Evolutionary conservation across 2,797 vertebrate species (phyloP), one percentile per base, ranked within the genome.

Genomic region (Lepilemur septentrionalis): DNA sequence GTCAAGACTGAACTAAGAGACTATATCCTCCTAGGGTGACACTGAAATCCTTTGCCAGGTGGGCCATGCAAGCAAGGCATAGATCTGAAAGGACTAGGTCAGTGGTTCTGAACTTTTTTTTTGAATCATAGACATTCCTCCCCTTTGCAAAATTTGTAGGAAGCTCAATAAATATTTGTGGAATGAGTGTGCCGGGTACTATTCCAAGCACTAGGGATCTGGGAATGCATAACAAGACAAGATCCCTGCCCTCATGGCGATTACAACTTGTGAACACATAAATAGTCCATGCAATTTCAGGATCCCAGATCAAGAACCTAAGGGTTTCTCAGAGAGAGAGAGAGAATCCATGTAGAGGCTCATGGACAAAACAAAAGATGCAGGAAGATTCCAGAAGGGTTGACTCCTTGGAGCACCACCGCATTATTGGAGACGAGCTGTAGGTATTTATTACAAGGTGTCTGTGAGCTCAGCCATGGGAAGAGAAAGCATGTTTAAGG

Each of bases 41-140:
- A 5, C 28, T 20, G 50, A 57, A 41, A 7, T 69, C 55, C 11
- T 3, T 28, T 38, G 55, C 65, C 43, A 7, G 7, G 32, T 20
- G 10, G 4, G 18, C 67, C 8, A 0, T 67, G 1, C 48, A 80
- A 61, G 18, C 43, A 28, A 23, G 28, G 25, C 18, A 1, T n/a
- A 69, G 11, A 46, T 80, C 30, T 41, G 15, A 10, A 73, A 89
- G 83, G 55, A 38, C 52, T 14, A 14, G 70, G 43, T 41, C 18
- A 30, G 23, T 35, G 79, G n/a, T 55, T 88, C 86, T 35, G 85
- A 65, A 13, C 28, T 8, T 46, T 43, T 20, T 20, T 46, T 81
- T 35, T 65, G 69, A 35, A 43, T 32, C 5, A 17, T 12, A 43
- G 67, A 35, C 5, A 2, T 23, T 12, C 28, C 11, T 18, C 4